These are phyloP conservation scores for Stichodactyla helianthus DNA, from an alignment of 64 coral and sea anemone species.

Conservation along the genomic window DNA sequence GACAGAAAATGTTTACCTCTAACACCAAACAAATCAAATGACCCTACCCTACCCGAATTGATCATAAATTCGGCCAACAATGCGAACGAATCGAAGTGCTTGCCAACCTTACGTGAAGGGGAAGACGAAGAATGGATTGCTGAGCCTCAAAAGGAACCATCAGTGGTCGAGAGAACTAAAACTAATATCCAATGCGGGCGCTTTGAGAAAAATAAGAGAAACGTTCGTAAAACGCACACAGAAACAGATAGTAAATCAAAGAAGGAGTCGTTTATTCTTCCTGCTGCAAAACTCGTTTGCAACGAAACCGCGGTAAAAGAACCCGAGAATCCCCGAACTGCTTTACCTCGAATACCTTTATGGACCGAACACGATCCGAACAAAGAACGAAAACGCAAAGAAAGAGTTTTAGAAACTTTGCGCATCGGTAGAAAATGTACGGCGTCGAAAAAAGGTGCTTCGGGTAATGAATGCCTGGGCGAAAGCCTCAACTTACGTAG, in stretches of 20 bases:
- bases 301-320: not conserved
- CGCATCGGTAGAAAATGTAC: conserved; percentile 24
- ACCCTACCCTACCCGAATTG: not conserved
- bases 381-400: not conserved
- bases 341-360: conserved; percentile 6
- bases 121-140: not conserved
- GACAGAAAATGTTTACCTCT: not conserved
- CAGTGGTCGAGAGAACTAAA: not conserved
- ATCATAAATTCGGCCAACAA: not conserved
- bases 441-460: not conserved
- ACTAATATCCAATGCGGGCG: not conserved
- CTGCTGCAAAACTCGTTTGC: conserved; percentile 2
- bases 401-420: conserved; percentile 19
- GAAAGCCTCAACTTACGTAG: not conserved
- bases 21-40: not conserved
- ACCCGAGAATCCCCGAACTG: not conserved
- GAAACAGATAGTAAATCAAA: not conserved
- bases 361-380: conserved; percentile 15
- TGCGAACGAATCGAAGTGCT: not conserved
- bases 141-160: not conserved
- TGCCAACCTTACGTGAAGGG: conserved; percentile 2
- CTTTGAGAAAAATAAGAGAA: not conserved
- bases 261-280: conserved; percentile 10
- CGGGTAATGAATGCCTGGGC: not conserved
- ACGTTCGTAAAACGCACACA: not conserved